A percentile compares a stretch with the other conserved stretches of the same genome.
Evolutionary conservation across 1,140 invertebrate genomes (phyloP).

Genomic region (Zaprionus nigranus): DNA sequence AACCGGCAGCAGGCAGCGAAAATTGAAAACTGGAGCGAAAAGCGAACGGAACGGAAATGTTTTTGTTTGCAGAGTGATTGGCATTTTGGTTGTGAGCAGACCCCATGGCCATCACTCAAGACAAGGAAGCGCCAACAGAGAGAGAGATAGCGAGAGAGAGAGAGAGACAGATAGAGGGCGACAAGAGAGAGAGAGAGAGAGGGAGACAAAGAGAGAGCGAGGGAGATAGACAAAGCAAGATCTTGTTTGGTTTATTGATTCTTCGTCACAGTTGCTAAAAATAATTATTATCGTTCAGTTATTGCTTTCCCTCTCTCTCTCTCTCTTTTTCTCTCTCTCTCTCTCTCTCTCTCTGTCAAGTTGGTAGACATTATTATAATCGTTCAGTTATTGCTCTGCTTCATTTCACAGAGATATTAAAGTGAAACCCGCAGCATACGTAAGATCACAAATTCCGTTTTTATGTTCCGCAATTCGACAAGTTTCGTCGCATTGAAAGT

Average conservation of each 20-base stretch:
- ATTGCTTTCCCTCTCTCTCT: neutral
- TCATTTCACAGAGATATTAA: too few species aligned
- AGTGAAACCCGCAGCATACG: too few species aligned
- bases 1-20: constrained; percentile 48
- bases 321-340: neutral
- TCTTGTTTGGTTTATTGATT: neutral
- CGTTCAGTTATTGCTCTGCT: too few species aligned
- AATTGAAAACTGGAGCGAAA: constrained; percentile 81
- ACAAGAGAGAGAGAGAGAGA: neutral
- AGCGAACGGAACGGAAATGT: constrained; percentile 76
- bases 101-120: constrained; percentile 29
- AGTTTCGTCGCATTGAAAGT: neutral
- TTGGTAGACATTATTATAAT: neutral
- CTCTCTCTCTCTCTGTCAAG: neutral
- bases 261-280: neutral
- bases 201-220: neutral
- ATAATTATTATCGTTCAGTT: neutral
- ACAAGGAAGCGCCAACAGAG: neutral
- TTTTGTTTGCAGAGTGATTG: constrained; percentile 66
- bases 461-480: neutral
- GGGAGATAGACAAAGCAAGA: neutral
- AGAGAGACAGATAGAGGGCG: neutral
- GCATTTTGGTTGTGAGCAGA: constrained; percentile 47
- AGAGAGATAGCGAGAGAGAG: neutral
- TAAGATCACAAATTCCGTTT: neutral